Percentiles rank a stretch among this genome's conserved stretches.
Conservation (phyloP, 2,113 vertebrate genomes). For the Abramis brama region DNA sequence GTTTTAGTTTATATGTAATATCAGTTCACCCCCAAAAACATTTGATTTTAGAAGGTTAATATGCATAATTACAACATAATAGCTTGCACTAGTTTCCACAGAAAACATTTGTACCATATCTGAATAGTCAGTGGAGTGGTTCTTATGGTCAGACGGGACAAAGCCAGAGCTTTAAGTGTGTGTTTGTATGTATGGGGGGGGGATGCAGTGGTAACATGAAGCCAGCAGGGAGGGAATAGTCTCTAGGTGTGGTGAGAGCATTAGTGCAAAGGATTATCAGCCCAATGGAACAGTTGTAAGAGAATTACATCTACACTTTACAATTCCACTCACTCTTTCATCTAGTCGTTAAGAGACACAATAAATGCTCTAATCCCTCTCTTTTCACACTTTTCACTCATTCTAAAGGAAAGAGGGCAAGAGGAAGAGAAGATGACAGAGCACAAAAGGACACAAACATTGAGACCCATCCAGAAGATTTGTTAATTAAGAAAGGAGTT, state of each 20-base stretch:
- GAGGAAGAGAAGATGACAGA: slow-evolving; percentile 12
- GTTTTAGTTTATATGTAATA: background rate
- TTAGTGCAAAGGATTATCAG: slow-evolving; percentile 80
- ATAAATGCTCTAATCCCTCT: slow-evolving; percentile 74
- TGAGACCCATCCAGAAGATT: slow-evolving; percentile 47
- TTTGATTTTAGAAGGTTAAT: background rate
- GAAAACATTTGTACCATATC: slow-evolving; percentile 35
- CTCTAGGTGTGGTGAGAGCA: slow-evolving; percentile 59
- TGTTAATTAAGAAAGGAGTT: slow-evolving; percentile 37
- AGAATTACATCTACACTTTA: slow-evolving; percentile 81
- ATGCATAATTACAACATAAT: background rate
- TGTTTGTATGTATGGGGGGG: slow-evolving; percentile 61
- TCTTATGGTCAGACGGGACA: slow-evolving; percentile 60
- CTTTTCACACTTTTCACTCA: slow-evolving; percentile 64
- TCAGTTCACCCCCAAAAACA: background rate
- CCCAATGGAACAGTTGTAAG: slow-evolving; percentile 77
- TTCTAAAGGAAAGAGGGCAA: slow-evolving; percentile 41
- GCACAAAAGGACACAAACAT: slow-evolving; percentile 34
- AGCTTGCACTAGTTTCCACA: background rate
- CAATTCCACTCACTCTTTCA: slow-evolving; percentile 78
- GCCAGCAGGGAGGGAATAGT: slow-evolving; percentile 57
- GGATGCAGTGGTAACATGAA: slow-evolving; percentile 69
- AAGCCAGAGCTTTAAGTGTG: slow-evolving; percentile 61
- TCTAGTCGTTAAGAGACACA: slow-evolving; percentile 78
- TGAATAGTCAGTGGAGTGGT: slow-evolving; percentile 63